Base-by-base conservation (phyloP, 2,888 invertebrate genomes). In the Drosophila melanosoma region DNA sequence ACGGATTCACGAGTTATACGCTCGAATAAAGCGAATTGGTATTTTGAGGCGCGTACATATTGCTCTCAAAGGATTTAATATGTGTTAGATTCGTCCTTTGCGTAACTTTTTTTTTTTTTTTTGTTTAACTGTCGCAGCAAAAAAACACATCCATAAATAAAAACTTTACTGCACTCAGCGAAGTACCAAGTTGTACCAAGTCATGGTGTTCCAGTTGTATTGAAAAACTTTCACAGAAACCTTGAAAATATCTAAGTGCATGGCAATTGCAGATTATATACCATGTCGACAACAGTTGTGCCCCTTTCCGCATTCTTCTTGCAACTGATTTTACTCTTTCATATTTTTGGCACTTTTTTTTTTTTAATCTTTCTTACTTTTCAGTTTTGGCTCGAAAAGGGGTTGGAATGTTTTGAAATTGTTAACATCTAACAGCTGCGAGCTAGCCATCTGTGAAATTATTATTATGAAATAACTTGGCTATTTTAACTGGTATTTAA, bases 81-180 rank as follows among this genome's bases (percentile, higher is more conserved):
- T 42, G 54, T 36, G 38, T 23, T 45, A 53, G 62, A 78, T 69
- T 67, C 66, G 75, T 57, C 53, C 59, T 64, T 82, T 84, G 85
- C 82, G 67, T 76, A 79, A 83, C 68, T 83, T 74, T 80, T 80
- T 81, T 82, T 71, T 48, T 54, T 72, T 23, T 5, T 4, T 53
- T 20, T 17, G 1, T 8, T 29, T 29, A 29, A 23, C 23, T 23
- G 26, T 1, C 42, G 20, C 11, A 12, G 35, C 59, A 67, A 68
- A 63, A 78, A 78, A 88, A 88, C 87, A 84, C 68, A 67, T 66
- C 70, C 87, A 84, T 84, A 84, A 84, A 84, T 84, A 81, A 73
- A 71, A 83, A 76, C 62, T 78, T 74, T 66, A 52, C 56, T 63
- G 69, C 75, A 64, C 53, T 74, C 72, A 53, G 57, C 56, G 20